Evolutionary conservation across 1,140 invertebrate genomes (phyloP).

Genomic region (Hylaeus volcanicus): DNA sequence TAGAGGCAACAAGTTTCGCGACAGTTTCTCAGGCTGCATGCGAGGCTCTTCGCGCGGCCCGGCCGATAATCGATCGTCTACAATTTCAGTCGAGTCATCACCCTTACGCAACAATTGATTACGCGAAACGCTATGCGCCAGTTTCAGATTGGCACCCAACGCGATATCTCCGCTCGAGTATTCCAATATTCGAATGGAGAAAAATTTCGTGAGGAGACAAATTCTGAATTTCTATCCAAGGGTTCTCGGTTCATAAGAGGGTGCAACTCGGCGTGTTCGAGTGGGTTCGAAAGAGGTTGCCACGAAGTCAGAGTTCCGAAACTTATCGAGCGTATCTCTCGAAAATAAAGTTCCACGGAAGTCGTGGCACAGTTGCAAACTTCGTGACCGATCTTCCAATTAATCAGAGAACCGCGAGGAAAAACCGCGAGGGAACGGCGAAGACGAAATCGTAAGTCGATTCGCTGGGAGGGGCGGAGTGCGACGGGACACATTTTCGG

Average conservation of each 20-base stretch:
- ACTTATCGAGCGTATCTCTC: background rate
- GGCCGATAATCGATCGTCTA: conserved; percentile 19
- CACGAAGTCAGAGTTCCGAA: background rate
- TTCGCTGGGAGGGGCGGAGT: background rate
- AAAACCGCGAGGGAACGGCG: background rate
- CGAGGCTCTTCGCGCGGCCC: background rate
- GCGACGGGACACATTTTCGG: conserved; percentile 1
- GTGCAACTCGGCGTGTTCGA: too few species aligned
- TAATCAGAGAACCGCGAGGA: conserved; percentile 5
- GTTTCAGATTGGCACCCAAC: too few species aligned
- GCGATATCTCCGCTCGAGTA: too few species aligned
- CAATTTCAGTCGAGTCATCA: background rate
- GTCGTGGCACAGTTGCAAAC: background rate
- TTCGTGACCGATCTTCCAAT: background rate
- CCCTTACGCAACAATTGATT: background rate
- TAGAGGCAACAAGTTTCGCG: conserved; percentile 19
- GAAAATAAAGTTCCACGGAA: background rate
- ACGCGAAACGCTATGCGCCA: background rate
- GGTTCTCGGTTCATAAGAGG: too few species aligned
- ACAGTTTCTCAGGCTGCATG: background rate
- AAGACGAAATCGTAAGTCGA: conserved; percentile 3
- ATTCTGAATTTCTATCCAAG: too few species aligned
- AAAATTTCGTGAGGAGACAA: too few species aligned
- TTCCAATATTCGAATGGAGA: too few species aligned
- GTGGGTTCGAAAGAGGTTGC: too few species aligned